Evolutionary conservation across 1,140 invertebrate species (phyloP).

Genomic region (Ostrea edulis): DNA sequence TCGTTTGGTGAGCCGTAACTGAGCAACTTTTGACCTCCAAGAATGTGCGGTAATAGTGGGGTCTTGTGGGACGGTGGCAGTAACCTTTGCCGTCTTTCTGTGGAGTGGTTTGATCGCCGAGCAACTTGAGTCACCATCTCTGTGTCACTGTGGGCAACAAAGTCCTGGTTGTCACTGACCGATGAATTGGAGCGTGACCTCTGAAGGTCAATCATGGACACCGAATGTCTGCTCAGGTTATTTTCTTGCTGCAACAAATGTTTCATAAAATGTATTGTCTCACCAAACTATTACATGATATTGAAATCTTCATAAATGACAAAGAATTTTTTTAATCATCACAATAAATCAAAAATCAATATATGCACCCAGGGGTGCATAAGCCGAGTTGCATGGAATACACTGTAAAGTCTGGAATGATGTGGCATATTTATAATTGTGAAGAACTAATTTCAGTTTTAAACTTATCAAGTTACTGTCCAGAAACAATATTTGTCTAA

Average conservation of each 20-base stretch:
- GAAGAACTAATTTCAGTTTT: too few species aligned
- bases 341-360: too few species aligned
- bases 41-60: constrained; percentile 28
- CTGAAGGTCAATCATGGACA: constrained; percentile 24
- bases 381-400: too few species aligned
- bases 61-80: constrained; percentile 10
- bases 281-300: too few species aligned
- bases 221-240: not conserved
- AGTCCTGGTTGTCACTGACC: constrained; percentile 51
- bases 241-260: not conserved
- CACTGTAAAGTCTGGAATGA: too few species aligned
- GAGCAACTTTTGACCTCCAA: not conserved
- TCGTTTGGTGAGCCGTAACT: constrained; percentile 21
- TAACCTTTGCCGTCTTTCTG: constrained; percentile 36
- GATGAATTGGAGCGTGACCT: constrained; percentile 55
- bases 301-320: too few species aligned
- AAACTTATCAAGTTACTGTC: too few species aligned
- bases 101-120: constrained; percentile 12
- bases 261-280: not conserved
- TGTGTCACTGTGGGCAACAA: constrained; percentile 40
- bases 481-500: too few species aligned
- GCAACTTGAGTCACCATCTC: not conserved
- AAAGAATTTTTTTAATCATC: too few species aligned
- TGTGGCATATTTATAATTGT: too few species aligned
- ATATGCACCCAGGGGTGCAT: too few species aligned